Conservation (phyloP, 2,113 vertebrate genomes). For the Xiphias gladius region DNA sequence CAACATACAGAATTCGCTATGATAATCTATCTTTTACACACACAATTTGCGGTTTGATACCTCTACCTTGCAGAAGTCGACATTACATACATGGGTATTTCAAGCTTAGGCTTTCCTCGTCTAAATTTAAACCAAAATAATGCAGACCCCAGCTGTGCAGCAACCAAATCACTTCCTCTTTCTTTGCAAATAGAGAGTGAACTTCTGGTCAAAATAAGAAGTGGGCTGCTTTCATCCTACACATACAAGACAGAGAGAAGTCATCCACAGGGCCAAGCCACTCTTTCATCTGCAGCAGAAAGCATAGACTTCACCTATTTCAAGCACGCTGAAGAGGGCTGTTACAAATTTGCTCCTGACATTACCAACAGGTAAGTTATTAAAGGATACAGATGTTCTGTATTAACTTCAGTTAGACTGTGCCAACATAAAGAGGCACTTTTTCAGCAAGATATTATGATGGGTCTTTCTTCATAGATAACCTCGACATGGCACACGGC, state of each 20-base stretch:
- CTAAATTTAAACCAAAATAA: conserved; percentile 1
- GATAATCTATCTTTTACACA: not conserved
- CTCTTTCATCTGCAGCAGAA: conserved; percentile 1
- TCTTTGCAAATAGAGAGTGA: conserved; percentile 31
- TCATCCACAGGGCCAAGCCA: not conserved
- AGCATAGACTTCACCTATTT: not conserved
- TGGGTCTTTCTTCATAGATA: not conserved
- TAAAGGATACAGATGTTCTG: not conserved
- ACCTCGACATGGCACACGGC: not conserved
- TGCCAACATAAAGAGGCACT: not conserved
- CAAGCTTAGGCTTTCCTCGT: not conserved
- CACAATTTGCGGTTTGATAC: not conserved
- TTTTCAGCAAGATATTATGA: not conserved
- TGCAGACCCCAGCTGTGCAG: conserved; percentile 28
- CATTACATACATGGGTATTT: not conserved
- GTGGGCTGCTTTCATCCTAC: conserved; percentile 9
- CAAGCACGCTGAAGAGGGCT: not conserved
- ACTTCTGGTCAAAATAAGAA: conserved; percentile 10
- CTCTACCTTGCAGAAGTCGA: not conserved
- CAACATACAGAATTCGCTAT: not conserved
- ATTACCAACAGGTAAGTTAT: conserved; percentile 33
- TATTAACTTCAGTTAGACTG: not conserved
- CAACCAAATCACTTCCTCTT: conserved; percentile 54
- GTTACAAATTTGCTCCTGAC: not conserved
- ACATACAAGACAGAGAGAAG: conserved; percentile 15